A percentile compares a stretch with the other conserved stretches of the same genome.
Evolutionary conservation across 2,113 vertebrate species (phyloP).

Genomic region (Myrmecophaga tridactyla): DNA sequence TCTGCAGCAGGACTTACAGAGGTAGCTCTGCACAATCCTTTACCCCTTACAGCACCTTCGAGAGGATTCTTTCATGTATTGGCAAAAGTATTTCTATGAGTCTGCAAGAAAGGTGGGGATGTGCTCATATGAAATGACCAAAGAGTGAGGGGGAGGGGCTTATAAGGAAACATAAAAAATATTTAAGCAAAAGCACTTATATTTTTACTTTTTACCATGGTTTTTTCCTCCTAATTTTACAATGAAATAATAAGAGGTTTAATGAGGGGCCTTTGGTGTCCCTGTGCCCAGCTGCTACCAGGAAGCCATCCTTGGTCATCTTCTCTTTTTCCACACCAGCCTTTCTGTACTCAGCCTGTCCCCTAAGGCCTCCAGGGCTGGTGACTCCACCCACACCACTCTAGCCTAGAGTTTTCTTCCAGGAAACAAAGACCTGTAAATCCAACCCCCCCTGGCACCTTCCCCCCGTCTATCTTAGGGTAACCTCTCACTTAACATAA

Average conservation of each 20-base stretch:
- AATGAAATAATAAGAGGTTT: background rate
- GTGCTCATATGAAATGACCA: slow-evolving; percentile 7
- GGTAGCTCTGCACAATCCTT: slow-evolving; percentile 39
- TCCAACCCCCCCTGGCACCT: background rate
- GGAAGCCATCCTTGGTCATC: background rate
- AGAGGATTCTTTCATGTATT: slow-evolving; percentile 56
- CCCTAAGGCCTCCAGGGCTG: no score
- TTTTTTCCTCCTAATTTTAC: background rate
- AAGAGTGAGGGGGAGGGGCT: background rate
- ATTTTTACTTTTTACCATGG: background rate
- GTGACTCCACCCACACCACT: rapidly evolving
- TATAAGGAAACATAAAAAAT: background rate
- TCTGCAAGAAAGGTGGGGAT: slow-evolving; percentile 46
- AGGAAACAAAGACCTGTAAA: background rate
- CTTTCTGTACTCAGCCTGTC: background rate
- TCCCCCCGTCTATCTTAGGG: background rate
- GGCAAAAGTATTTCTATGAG: slow-evolving; percentile 58
- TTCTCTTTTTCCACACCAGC: background rate
- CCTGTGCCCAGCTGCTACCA: background rate
- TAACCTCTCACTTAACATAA: background rate
- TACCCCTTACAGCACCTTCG: slow-evolving; percentile 34
- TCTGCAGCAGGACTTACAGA: slow-evolving; percentile 44
- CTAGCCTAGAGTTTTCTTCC: background rate
- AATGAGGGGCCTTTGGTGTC: background rate
- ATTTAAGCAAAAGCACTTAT: background rate